Conservation (phyloP, 2,797 vertebrate species). For the Sebastes trivittatus region DNA sequence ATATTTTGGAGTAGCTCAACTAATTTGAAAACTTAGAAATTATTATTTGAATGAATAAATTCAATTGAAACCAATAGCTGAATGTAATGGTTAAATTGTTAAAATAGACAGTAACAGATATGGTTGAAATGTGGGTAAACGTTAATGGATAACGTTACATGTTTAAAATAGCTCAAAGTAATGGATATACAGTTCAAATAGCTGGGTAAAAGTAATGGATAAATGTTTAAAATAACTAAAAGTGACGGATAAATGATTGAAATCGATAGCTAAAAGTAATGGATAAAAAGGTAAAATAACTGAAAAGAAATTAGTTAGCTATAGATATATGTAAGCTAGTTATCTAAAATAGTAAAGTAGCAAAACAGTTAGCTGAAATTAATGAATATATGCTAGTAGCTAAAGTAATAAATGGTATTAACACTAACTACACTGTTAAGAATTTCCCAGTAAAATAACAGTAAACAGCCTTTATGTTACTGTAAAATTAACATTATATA, state of each 20-base stretch:
- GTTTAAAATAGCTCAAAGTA: not conserved
- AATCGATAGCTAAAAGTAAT: not conserved
- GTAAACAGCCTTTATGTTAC: no score
- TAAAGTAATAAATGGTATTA: not conserved
- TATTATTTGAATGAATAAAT: not conserved
- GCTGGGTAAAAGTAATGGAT: not conserved
- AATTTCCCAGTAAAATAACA: no score
- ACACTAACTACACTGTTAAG: not conserved
- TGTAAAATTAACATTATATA: no score
- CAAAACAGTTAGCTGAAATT: no score
- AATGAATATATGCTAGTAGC: not conserved
- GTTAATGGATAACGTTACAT: not conserved
- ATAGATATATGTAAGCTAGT: not conserved
- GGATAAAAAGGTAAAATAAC: not conserved
- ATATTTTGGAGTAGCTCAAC: not conserved
- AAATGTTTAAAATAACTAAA: not conserved
- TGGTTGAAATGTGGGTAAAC: not conserved
- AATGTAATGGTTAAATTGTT: no score
- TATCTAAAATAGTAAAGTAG: not conserved
- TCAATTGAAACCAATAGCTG: no score
- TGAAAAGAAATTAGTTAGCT: not conserved
- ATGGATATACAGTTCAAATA: not conserved
- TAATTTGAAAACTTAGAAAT: not conserved
- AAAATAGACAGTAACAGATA: not conserved
- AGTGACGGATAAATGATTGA: no score